These are phyloP conservation scores for Sipha maydis DNA, from an alignment of 2,888 invertebrate genomes.

Conservation along the genomic window DNA sequence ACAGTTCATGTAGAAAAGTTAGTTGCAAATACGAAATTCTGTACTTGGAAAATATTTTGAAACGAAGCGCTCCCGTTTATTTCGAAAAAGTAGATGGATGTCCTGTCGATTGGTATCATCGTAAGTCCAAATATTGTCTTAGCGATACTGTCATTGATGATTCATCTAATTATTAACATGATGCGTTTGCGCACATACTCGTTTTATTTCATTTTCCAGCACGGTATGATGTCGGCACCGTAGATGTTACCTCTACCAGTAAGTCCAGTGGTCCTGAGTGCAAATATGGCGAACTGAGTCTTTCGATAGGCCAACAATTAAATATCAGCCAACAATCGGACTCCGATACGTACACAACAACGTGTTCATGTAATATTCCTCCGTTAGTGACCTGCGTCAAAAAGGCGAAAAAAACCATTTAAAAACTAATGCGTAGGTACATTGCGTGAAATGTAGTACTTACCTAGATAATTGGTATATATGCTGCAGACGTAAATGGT, in stretches of 20 bases:
- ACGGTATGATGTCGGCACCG: not conserved
- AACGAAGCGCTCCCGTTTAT: slow-evolving; percentile 32
- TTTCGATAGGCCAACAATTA: slow-evolving; percentile 34
- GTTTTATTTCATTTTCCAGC: slow-evolving; percentile 37
- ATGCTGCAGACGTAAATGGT: too few relatives aligned
- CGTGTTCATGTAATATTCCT: slow-evolving; percentile 41
- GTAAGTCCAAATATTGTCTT: not conserved
- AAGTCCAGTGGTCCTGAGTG: not conserved
- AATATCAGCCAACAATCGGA: not conserved
- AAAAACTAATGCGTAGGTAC: too few relatives aligned
- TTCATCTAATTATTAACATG: too few relatives aligned
- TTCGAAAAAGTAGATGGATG: slow-evolving; percentile 34
- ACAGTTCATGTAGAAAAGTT: slow-evolving; percentile 26
- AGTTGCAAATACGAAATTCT: slow-evolving; percentile 25
- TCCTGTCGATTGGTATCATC: slow-evolving; percentile 12
- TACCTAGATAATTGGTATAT: too few relatives aligned
- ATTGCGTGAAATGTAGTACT: too few relatives aligned
- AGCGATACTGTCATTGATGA: too few relatives aligned
- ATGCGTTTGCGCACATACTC: not conserved
- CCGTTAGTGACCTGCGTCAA: slow-evolving; percentile 46
- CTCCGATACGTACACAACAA: not conserved
- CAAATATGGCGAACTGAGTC: slow-evolving; percentile 24
- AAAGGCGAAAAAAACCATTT: not conserved
- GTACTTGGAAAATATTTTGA: slow-evolving; percentile 28
- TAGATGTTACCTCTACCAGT: not conserved